Evolutionary conservation across 2,797 vertebrate species (phyloP).

Genomic region (Spatula versicolor): DNA sequence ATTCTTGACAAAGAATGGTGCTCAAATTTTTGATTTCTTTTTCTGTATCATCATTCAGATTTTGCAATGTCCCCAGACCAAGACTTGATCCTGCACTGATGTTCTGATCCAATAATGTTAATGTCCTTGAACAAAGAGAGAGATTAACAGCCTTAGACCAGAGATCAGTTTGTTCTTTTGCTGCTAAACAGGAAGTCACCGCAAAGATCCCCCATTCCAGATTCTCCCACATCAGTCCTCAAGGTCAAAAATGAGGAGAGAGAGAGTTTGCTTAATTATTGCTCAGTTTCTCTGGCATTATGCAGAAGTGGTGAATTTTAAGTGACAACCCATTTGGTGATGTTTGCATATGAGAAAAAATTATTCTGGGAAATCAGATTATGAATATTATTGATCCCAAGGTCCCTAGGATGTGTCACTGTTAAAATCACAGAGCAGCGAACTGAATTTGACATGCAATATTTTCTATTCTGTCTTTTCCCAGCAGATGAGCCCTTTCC

Average conservation of each 20-base stretch:
- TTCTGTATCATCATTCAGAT: background rate
- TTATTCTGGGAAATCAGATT: conserved; percentile 47
- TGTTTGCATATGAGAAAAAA: conserved; percentile 17
- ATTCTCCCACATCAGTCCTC: background rate
- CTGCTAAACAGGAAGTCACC: background rate
- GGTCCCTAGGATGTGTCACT: background rate
- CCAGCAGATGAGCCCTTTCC: background rate
- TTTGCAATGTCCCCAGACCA: background rate
- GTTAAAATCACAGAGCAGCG: conserved; percentile 20
- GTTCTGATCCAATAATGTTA: background rate
- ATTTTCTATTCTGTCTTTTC: conserved; percentile 22
- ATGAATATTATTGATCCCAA: conserved; percentile 37
- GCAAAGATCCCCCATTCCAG: background rate
- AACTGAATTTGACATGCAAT: background rate
- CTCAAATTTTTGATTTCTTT: background rate
- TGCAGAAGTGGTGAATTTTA: conserved; percentile 2
- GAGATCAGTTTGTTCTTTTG: background rate
- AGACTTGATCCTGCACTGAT: background rate
- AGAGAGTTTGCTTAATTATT: background rate
- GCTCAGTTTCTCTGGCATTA: conserved; percentile 1
- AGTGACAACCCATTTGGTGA: background rate
- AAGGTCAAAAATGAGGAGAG: conserved; percentile 2
- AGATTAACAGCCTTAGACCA: background rate
- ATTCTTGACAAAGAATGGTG: background rate
- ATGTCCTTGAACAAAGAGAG: background rate